Base-by-base conservation (phyloP, 2,888 invertebrate genomes). In the Pandemis heparana region DNA sequence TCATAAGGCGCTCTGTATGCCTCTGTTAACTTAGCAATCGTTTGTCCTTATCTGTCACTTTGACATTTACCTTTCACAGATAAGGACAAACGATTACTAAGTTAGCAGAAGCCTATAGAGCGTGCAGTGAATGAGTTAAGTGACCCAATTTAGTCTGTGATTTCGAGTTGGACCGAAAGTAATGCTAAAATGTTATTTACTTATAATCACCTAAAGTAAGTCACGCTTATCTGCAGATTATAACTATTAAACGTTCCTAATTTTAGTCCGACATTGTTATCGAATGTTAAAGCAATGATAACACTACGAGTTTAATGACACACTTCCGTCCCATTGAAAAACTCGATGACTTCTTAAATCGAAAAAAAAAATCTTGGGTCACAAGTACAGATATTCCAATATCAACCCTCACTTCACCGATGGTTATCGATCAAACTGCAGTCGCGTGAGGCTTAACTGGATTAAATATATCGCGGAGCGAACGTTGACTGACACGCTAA, bases 401-500 rank as follows among this genome's bases (percentile, higher is more conserved):
- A 32, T 32, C 4, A 32, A 32, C 23, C 23, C 23, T 32, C 23
- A 32, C 23, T 32, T 39, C 56, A 62, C 60, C 56, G 79, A 79
- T 79, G 72, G 70, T 71, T 89, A 92, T 92, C 82, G 92, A 92
- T 81, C 89, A 88, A 90, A 90, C 88, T 81, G 78, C 80, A 81
- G 80, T 91, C 78, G 89, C 91, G 91, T 91, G 92, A 59, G 75
- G 79, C 77, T 77, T 83, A 86, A 85, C 85, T 77, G 80, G 84
- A 88, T 87, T 86, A 86, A 85, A 83, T 82, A 82, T 78, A 83
- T 83, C 82, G 82, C 83, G 79, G 77, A 79, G 77, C 78, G 75
- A 81, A 78, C 82, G 80, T 83, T 83, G 86, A 84, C 86, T 88
- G 90, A 88, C 88, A 83, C 79, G 83, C 77, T 90, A 91, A 91